A percentile compares a stretch with the other conserved stretches of the same genome.
These are phyloP conservation scores for Malurus splendens DNA, from an alignment of 2,797 vertebrate species.

Conservation along the genomic window DNA sequence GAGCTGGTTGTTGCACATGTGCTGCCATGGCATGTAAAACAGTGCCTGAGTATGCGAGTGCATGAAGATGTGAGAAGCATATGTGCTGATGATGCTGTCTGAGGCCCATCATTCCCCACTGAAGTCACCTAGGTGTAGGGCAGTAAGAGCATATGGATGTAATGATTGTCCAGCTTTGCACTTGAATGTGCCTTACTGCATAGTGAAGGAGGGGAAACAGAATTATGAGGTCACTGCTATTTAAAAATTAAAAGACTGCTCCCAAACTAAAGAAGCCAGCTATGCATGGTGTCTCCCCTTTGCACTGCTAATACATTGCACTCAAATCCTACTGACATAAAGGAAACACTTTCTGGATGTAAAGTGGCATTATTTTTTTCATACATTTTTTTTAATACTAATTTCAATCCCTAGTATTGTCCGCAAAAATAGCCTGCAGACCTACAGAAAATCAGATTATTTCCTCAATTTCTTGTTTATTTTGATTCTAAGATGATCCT, in stretches of 20 bases:
- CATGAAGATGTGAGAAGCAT: background rate
- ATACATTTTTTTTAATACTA: background rate
- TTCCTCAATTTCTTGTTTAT: background rate
- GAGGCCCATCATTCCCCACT: background rate
- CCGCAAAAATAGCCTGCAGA: background rate
- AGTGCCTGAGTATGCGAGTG: background rate
- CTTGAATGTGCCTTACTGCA: background rate
- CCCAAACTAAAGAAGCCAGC: background rate
- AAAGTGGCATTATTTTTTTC: background rate
- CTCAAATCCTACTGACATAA: background rate
- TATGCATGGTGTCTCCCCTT: fast-evolving
- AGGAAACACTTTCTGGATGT: background rate
- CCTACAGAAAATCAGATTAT: background rate
- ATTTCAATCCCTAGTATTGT: background rate
- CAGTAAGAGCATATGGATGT: background rate
- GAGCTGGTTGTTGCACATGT: background rate
- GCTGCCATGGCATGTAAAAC: background rate
- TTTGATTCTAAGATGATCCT: background rate
- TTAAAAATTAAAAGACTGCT: background rate
- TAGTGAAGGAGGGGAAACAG: background rate
- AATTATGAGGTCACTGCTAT: background rate
- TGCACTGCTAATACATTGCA: background rate
- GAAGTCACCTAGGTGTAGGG: background rate
- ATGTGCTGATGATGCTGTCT: background rate
- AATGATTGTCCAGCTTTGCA: background rate